A percentile compares a stretch with the other conserved stretches of the same genome.
These are phyloP conservation scores for Eubasilissa regina DNA, from an alignment of 1,140 invertebrate species.

Conservation along the genomic window DNA sequence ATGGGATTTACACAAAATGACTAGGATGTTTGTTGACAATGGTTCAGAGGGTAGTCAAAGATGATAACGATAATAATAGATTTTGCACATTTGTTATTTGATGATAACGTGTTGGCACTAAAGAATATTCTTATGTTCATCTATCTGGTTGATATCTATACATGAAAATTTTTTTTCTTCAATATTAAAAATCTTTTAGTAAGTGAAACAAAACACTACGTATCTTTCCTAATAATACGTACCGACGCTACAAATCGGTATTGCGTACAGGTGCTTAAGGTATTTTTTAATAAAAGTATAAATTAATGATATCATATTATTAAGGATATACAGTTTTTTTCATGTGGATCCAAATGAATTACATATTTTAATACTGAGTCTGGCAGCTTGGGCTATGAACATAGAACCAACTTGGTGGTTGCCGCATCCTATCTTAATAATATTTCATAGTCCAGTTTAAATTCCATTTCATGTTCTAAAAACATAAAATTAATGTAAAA, in stretches of 20 bases:
- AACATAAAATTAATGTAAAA: no score
- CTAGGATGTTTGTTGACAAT: slow-evolving; percentile 40
- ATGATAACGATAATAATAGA: slow-evolving; percentile 58
- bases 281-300: no score
- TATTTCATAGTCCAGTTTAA: no score
- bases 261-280: background rate
- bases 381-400: no score
- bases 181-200: background rate
- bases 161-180: background rate
- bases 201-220: background rate
- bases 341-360: no score
- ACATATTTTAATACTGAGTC: no score
- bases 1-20: slow-evolving; percentile 46
- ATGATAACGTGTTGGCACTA: slow-evolving; percentile 56
- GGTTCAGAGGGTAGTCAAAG: slow-evolving; percentile 43
- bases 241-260: background rate
- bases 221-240: background rate
- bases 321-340: background rate
- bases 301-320: background rate
- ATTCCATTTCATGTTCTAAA: no score
- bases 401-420: no score
- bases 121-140: slow-evolving; percentile 19
- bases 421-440: no score
- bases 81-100: slow-evolving; percentile 60
- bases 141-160: slow-evolving; percentile 1